These are phyloP conservation scores for Diglossa cyanea DNA, from an alignment of 2,797 vertebrate genomes.

Conservation along the genomic window DNA sequence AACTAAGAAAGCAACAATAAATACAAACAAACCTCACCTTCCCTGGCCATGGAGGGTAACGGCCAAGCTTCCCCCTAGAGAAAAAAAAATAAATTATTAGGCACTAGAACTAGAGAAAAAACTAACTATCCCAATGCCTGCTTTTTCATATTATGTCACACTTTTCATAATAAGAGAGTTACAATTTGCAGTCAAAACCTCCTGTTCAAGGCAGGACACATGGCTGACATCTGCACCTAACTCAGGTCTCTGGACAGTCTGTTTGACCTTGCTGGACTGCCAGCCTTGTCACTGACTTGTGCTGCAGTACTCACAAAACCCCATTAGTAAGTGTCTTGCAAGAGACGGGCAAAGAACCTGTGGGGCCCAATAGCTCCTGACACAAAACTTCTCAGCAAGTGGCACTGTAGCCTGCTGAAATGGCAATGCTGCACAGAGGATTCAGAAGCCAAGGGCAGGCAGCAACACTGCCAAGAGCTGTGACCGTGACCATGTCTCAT, in stretches of 20 bases:
- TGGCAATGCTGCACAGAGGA: neutral
- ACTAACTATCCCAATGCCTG: neutral
- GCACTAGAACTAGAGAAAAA: neutral
- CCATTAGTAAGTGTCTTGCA: neutral
- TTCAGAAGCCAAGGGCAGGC: neutral
- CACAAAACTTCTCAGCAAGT: neutral
- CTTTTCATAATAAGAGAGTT: neutral
- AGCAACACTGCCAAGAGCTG: neutral
- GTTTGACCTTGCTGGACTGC: neutral
- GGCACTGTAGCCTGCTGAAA: neutral
- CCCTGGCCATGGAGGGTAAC: constrained; percentile 98
- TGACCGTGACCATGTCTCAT: neutral
- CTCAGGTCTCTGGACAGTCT: neutral
- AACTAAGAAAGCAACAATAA: neutral
- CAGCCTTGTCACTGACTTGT: neutral
- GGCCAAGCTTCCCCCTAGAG: constrained; percentile 93
- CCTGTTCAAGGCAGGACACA: neutral
- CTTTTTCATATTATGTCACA: neutral
- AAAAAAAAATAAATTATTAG: constrained; percentile 45
- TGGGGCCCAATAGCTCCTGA: neutral
- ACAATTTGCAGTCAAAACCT: neutral
- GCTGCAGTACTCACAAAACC: neutral
- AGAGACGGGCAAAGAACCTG: neutral
- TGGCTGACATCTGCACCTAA: neutral
- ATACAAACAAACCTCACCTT: constrained; percentile 81